These are phyloP conservation scores for Stichopus horrens DNA, from an alignment of 53 echinoderm and acorn worm species.

Conservation along the genomic window DNA sequence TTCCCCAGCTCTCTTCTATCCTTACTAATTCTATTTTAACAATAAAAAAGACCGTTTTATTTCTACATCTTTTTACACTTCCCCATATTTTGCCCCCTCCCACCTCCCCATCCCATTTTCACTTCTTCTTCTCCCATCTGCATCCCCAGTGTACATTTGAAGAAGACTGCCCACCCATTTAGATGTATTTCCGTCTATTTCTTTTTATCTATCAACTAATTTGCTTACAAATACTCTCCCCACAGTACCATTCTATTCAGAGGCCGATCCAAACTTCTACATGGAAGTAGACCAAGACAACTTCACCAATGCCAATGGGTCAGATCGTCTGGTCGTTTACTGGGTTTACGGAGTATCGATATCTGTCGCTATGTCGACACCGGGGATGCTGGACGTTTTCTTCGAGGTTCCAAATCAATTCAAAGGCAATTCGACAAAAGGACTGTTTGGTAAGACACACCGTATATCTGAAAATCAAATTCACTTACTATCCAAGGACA, in stretches of 20 bases:
- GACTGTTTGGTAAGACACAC: constrained; percentile 31
- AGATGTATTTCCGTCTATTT: not conserved
- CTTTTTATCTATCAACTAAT: not conserved
- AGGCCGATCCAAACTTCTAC: constrained; percentile 42
- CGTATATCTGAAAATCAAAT: not conserved
- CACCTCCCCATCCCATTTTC: not conserved
- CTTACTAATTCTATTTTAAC: no score
- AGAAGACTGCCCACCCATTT: not conserved
- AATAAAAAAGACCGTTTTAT: no score
- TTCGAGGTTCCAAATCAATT: constrained; percentile 40
- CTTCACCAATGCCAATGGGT: constrained; percentile 30
- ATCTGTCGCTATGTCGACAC: constrained; percentile 42
- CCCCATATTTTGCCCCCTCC: not conserved
- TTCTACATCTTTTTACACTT: no score
- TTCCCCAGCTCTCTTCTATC: no score
- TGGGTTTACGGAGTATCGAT: constrained; percentile 48
- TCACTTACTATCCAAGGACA: no score
- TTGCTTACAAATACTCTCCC: not conserved
- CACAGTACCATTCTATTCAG: constrained; percentile 40
- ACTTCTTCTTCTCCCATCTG: not conserved
- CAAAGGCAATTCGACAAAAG: constrained; percentile 45
- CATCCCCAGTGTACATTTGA: no score
- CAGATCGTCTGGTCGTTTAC: constrained; percentile 40
- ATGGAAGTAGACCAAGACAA: constrained; percentile 38
- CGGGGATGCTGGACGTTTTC: constrained; percentile 43